A percentile compares a stretch with the other conserved stretches of the same genome.
These are phyloP conservation scores for Bombus breviceps DNA, from an alignment of 1,140 invertebrate genomes.

Conservation along the genomic window DNA sequence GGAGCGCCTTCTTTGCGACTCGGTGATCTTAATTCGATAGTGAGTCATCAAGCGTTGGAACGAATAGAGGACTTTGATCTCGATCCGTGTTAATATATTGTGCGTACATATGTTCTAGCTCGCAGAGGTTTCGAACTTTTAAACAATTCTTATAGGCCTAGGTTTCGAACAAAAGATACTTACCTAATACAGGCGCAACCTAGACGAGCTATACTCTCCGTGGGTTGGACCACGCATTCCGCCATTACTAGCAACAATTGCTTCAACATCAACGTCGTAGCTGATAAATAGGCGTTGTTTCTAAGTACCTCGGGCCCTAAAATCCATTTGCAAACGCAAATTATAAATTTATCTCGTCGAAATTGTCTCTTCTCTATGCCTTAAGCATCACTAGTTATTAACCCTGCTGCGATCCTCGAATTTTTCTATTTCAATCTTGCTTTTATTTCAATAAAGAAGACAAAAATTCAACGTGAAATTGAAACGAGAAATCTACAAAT, in stretches of 20 bases:
- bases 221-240: constrained; percentile 94
- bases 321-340: background rate
- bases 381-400: background rate
- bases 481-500: no score
- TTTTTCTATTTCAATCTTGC: no score
- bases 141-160: background rate
- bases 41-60: constrained; percentile 10
- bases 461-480: no score
- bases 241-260: constrained; percentile 93
- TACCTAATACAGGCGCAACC: constrained; percentile 95
- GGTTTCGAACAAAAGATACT: constrained; percentile 28
- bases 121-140: background rate
- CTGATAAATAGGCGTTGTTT: constrained; percentile 77
- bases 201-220: constrained; percentile 93
- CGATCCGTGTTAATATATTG: no score
- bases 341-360: background rate
- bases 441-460: no score
- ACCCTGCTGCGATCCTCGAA: background rate
- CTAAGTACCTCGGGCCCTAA: constrained; percentile 74
- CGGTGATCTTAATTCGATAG: constrained; percentile 38
- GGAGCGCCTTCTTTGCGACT: constrained; percentile 20
- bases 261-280: constrained; percentile 91
- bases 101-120: background rate
- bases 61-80: background rate
- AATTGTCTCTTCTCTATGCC: no score